Percentiles rank a stretch among this genome's conserved stretches.
Conservation (phyloP, 2,888 invertebrate species). For the Villa cingulata region DNA sequence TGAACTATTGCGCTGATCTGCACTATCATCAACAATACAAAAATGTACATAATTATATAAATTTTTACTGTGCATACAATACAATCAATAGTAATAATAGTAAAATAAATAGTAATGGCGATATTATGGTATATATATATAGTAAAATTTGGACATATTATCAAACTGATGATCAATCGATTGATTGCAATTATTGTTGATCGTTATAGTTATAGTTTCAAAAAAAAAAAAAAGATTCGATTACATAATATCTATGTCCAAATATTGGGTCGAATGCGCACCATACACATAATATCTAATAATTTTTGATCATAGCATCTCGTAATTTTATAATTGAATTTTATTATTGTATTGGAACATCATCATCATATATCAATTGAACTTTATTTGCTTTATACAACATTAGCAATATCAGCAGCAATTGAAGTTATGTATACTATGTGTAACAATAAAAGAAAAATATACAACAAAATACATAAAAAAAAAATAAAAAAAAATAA, state of each 20-base stretch:
- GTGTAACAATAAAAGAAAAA: too few relatives aligned
- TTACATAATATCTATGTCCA: slow-evolving; percentile 1
- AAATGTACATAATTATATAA: too few relatives aligned
- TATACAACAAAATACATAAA: too few relatives aligned
- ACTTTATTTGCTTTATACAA: neutral
- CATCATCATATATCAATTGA: slow-evolving; percentile 4
- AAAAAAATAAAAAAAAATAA: too few relatives aligned
- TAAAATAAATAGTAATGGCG: too few relatives aligned
- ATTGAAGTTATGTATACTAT: too few relatives aligned
- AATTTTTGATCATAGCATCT: too few relatives aligned
- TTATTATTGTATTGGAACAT: neutral
- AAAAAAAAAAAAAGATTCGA: too few relatives aligned
- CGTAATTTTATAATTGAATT: neutral
- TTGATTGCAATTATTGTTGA: neutral
- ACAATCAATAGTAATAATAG: neutral
- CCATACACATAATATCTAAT: neutral
- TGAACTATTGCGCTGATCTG: neutral
- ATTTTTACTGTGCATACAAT: neutral
- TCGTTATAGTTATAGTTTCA: slow-evolving; percentile 8
- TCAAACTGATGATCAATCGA: neutral
- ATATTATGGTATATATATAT: too few relatives aligned
- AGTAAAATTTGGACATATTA: neutral
- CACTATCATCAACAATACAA: too few relatives aligned
- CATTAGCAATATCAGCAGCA: too few relatives aligned
- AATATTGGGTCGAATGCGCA: neutral